Evolutionary conservation across 1,140 invertebrate species (phyloP).

Genomic region (Bombus superbus): DNA sequence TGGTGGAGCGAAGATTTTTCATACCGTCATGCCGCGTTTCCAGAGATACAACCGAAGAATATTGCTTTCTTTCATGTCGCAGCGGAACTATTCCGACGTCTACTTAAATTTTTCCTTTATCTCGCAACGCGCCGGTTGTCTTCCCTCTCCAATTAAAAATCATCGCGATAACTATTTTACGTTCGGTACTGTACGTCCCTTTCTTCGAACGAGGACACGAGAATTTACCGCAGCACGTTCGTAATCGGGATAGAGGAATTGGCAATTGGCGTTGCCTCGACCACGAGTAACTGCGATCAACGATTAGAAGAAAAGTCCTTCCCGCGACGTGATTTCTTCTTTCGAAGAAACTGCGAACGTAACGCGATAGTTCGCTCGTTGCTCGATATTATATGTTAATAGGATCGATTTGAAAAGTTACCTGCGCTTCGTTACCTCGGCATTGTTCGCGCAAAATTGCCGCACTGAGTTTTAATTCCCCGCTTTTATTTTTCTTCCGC

Average conservation of each 20-base stretch:
- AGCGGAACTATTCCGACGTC: background rate
- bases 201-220: no score
- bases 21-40: conserved; percentile 11
- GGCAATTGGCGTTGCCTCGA: no score
- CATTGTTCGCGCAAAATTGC: background rate
- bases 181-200: no score
- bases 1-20: conserved; percentile 31
- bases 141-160: no score
- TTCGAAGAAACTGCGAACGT: no score
- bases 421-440: background rate
- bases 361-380: background rate
- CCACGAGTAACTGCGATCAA: background rate
- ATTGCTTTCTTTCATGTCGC: conserved; percentile 6
- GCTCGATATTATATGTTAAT: background rate
- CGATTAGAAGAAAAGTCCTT: background rate
- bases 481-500: conserved; percentile 6
- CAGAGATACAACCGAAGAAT: conserved; percentile 3
- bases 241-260: no score
- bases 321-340: no score
- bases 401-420: background rate
- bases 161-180: no score
- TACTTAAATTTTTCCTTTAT: background rate
- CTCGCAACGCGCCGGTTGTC: background rate
- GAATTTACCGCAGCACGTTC: no score
- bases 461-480: background rate